A percentile compares a stretch with the other conserved stretches of the same genome.
These are phyloP conservation scores for Tuberolachnus salignus DNA, from an alignment of 2,888 invertebrate genomes.

Conservation along the genomic window DNA sequence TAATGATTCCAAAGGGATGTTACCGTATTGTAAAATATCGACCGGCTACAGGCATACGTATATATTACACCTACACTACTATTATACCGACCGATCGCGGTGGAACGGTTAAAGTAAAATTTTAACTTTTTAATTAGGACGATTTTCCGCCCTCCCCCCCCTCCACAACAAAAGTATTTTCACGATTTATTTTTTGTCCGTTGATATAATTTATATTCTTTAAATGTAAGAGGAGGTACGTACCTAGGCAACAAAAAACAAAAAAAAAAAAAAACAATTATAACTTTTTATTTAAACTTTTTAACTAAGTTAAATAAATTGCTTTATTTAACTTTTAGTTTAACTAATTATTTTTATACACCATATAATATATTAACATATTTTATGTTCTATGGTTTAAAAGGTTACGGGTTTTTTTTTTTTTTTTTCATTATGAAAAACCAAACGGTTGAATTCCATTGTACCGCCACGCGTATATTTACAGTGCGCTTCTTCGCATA, in stretches of 20 bases:
- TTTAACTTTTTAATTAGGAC: conserved; percentile 27
- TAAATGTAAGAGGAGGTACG: background rate
- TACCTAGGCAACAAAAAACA: background rate
- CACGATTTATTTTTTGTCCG: conserved; percentile 1
- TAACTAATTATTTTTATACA: conserved; percentile 43
- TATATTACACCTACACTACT: too few species aligned
- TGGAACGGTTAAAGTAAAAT: conserved; percentile 21
- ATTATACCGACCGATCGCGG: conserved; percentile 2
- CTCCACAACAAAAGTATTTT: background rate
- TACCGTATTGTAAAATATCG: conserved; percentile 12
- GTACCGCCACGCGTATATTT: background rate
- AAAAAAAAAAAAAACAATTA: conserved; percentile 45
- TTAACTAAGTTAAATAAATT: conserved; percentile 48
- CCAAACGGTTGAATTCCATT: conserved; percentile 3
- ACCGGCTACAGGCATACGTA: background rate
- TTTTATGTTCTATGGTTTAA: background rate
- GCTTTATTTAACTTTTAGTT: conserved; percentile 33
- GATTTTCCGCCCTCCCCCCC: background rate
- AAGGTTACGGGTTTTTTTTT: conserved; percentile 9
- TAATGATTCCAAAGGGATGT: conserved; percentile 28
- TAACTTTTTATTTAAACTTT: conserved; percentile 51
- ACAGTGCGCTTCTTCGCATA: background rate
- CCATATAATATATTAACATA: conserved; percentile 1
- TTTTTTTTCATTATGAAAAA: background rate
- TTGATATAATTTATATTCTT: conserved; percentile 41